These are phyloP conservation scores for Cheirogaleus major DNA, from an alignment of 2,797 vertebrate species.

Conservation along the genomic window DNA sequence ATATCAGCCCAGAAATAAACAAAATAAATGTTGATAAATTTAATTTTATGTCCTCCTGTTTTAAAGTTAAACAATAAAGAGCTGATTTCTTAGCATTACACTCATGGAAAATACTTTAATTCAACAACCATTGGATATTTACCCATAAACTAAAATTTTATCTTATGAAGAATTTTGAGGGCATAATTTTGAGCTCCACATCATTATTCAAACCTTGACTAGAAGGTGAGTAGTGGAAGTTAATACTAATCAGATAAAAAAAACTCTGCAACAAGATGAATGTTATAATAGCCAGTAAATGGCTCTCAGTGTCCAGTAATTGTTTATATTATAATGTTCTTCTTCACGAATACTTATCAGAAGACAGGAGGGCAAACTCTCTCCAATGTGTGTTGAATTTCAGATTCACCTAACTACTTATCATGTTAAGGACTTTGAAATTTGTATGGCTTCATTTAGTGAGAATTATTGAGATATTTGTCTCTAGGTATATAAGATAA, in stretches of 20 bases:
- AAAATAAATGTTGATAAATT: background rate
- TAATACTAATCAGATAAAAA: background rate
- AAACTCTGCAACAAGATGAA: background rate
- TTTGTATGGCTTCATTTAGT: background rate
- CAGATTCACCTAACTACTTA: background rate
- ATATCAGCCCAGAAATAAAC: background rate
- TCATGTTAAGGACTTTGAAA: background rate
- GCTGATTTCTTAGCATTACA: background rate
- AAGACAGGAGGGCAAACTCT: background rate
- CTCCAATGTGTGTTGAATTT: background rate
- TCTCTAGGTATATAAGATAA: background rate
- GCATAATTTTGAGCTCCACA: background rate
- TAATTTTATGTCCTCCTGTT: background rate
- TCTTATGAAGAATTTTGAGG: background rate
- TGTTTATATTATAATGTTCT: background rate
- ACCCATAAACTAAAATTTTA: background rate
- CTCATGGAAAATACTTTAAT: background rate
- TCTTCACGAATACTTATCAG: background rate
- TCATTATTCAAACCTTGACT: background rate
- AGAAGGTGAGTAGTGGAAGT: background rate
- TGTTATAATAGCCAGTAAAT: background rate
- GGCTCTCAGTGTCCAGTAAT: background rate
- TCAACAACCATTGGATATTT: background rate
- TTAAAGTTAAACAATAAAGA: background rate
- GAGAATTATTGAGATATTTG: background rate